Evolutionary conservation across 2,888 invertebrate genomes (phyloP).

Genomic region (Caenorhabditis wallacei): DNA sequence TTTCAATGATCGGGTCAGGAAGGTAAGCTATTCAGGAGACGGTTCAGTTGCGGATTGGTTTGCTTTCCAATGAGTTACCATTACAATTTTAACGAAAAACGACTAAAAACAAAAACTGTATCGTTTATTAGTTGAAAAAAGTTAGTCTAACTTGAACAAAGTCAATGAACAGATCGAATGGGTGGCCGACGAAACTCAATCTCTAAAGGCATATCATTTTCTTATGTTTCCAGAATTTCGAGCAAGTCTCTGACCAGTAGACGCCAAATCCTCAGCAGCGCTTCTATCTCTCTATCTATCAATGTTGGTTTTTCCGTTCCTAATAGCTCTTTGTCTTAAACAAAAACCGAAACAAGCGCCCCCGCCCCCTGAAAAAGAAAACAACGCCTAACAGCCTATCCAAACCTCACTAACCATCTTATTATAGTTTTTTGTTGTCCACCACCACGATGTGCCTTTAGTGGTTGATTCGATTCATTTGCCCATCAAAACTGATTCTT

Average conservation of each 20-base stretch:
- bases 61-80: slow-evolving; percentile 41
- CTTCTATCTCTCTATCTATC: slow-evolving; percentile 61
- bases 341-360: slow-evolving; percentile 19
- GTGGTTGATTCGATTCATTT: slow-evolving; percentile 61
- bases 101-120: neutral
- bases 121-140: neutral
- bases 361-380: slow-evolving; percentile 29
- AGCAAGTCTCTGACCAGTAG: slow-evolving; percentile 66
- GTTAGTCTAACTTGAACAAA: slow-evolving; percentile 2
- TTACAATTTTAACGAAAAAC: slow-evolving; percentile 3
- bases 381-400: slow-evolving; percentile 54
- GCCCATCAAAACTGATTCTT: slow-evolving; percentile 43
- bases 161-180: slow-evolving; percentile 33
- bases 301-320: slow-evolving; percentile 62
- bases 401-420: slow-evolving; percentile 57
- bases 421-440: slow-evolving; percentile 62
- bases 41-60: slow-evolving; percentile 54
- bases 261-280: slow-evolving; percentile 59
- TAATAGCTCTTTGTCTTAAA: slow-evolving; percentile 36
- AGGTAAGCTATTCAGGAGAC: slow-evolving; percentile 68
- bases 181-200: slow-evolving; percentile 39
- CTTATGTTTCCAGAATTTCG: slow-evolving; percentile 65
- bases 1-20: slow-evolving; percentile 83
- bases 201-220: slow-evolving; percentile 67
- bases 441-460: slow-evolving; percentile 68